These are phyloP conservation scores for Hirundo rustica DNA, from an alignment of 2,797 vertebrate genomes.

Conservation along the genomic window DNA sequence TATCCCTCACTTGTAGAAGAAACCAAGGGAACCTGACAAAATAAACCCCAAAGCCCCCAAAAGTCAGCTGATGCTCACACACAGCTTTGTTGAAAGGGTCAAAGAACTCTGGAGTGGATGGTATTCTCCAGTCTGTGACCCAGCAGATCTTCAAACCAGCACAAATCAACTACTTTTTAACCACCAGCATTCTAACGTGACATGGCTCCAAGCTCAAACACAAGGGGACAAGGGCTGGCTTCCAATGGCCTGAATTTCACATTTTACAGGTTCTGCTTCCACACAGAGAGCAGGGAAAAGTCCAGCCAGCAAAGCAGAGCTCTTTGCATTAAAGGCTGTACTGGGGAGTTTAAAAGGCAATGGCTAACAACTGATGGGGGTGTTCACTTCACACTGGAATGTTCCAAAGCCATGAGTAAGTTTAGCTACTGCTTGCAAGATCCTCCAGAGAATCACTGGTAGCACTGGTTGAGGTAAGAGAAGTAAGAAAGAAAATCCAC, in stretches of 20 bases:
- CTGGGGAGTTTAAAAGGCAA: neutral
- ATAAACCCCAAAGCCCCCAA: slow-evolving; percentile 41
- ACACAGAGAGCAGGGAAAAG: neutral
- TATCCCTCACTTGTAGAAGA: slow-evolving; percentile 87
- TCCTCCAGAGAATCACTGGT: neutral
- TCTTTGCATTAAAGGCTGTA: neutral
- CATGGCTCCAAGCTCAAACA: neutral
- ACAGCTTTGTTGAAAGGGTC: neutral
- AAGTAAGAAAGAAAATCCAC: neutral
- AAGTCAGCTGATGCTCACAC: slow-evolving; percentile 34
- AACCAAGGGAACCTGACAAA: slow-evolving; percentile 86
- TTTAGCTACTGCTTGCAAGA: neutral
- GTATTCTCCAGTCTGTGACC: neutral
- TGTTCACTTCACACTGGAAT: neutral
- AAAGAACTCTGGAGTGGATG: neutral
- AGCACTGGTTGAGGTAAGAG: neutral
- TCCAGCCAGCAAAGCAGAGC: neutral
- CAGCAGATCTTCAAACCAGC: neutral
- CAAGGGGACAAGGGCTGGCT: neutral
- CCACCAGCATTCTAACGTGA: neutral
- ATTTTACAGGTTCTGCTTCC: neutral
- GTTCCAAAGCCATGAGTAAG: neutral
- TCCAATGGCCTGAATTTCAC: neutral
- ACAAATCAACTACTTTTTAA: neutral
- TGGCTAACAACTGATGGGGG: neutral